Base-by-base conservation (phyloP, 2,888 invertebrate species). In the Heliconius cydno region DNA sequence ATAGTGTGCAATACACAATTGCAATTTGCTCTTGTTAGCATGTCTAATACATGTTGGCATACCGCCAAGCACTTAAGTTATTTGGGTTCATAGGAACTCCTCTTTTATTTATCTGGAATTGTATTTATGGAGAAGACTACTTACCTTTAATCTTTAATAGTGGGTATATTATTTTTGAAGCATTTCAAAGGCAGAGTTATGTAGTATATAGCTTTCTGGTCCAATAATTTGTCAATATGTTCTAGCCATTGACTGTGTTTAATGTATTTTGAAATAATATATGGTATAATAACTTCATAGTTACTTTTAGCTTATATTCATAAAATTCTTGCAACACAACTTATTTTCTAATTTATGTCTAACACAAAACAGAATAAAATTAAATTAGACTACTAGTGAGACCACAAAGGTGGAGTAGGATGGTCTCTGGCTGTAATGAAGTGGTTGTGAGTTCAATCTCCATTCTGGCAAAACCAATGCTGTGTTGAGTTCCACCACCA, bases 11-110 rank as follows among this genome's bases (percentile, higher is more conserved):
- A 67, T 73, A 78, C 57, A 81, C 76, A 81, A 78, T 76, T 52
- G 68, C 30, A 78, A 75, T 79, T 78, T 78, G 72, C 67, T 46
- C 66, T 78, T 68, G 73, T 78, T 80, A 80, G 78, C 67, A 41
- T 73, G 76, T 81, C 80, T 76, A 70, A 76, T 83, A 82, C 82
- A 82, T 80, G 76, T 83, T 87, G 86, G 87, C 86, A 38, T 10
- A 66, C 22, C 72, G 84, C 87, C 87, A 87, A 84, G 82, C 81
- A 85, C 83, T 86, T 84, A 82, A 78, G 46, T 76, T 79, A 74
- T 80, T 81, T 72, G 79, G 78, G 83, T 82, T 83, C 81, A 82
- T 82, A 82, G 80, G 76, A 68, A 72, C 68, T 82, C 67, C 80
- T 83, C 81, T 84, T 82, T 82, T 83, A 81, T 81, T 82, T 83